Base-by-base conservation (phyloP, 2,113 vertebrate species). In the Nothoprocta pentlandii region DNA sequence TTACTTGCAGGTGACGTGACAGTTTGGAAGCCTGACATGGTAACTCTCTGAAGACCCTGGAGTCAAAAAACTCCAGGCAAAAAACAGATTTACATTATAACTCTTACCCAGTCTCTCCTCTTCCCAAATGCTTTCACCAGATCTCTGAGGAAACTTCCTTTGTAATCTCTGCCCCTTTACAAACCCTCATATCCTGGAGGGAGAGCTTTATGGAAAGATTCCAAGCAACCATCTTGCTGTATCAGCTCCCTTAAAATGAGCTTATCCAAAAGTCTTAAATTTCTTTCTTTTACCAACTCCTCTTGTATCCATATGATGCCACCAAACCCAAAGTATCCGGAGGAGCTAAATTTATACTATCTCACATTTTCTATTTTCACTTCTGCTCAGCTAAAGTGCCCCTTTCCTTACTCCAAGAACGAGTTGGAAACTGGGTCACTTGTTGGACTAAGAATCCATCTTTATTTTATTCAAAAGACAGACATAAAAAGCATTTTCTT, bases 181-280 rank as follows among this genome's bases (percentile, higher is more conserved):
- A 59, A 51, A 41, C 14, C 25, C 21, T 53, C 23, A 14, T 7
- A 62, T 13, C 79, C 44, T 39, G 6, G 12, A 82, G 51, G 17
- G 8, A 20, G 63, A 42, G 8, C 39, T 30, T 25, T 26, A 23
- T 1, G 22, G 47, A 20, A 93, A 44, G 68, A 16, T 19, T 54
- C 32, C 64, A 77, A 49, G 23, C 2, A 44, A 15, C n/a, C 53
- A 17, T 7, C 39, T n/a, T 63, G 51, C 10, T 54, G 10, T 15
- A 21, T 20, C 46, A 59, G 0, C 0, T 23, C 46, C 41, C 23
- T 49, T 34, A 42, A 67, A 3, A 78, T 6, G 22, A 25, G 5
- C 36, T 47, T 41, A 28, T 11, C 7, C 32, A 20, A 61, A 68
- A 30, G 12, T 16, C 9, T 92, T 23, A 4, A 9, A 14, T 7